Base-by-base conservation (phyloP, 2,797 vertebrate species). In the Danio aesculapii region DNA sequence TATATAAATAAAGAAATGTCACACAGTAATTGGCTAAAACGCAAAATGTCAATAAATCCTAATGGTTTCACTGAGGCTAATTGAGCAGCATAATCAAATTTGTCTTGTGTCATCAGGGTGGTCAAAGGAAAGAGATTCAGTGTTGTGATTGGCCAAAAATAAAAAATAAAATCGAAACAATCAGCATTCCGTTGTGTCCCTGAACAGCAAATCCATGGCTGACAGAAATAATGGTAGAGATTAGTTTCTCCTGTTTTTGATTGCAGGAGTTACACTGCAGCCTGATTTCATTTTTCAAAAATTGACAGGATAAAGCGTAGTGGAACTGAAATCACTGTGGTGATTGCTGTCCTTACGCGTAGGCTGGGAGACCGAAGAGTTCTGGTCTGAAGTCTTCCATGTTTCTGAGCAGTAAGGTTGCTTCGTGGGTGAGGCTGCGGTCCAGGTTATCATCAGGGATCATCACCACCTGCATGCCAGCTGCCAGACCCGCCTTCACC, bases 381-480 rank as follows among this genome's bases (percentile, higher is more conserved):
- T 97, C 89, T 0, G 97, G 97, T 77, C 86, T 86, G 81, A 99
- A 97, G 47, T 96, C 93, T 82, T 95, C 91, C 93, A 98, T 91
- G 68, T 94, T 97, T 46, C 83, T 71, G 14, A 99, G 93, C 14
- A 93, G 81, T 58, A 96, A 75, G 0, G 95, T 96, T 69, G 96
- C 95, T n/a, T 90, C 90, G 83, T 84, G 90, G 53, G 89, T 96
- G 16, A 97, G 90, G 57, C 89, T 77, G 2, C 80, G 89, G 85
- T 93, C 90, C 85, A 99, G 85, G 59, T 96, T 94, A 81, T 91
- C 86, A 63, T 99, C 96, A 0, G 97, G 97, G 79, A 99, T 91
- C 96, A 98, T 97, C 85, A 98, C 95, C 30, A 94, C 97, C 91
- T 99, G 97, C 98, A 98, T 98, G 19, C 96, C 95, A 0, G 96